A percentile compares a stretch with the other conserved stretches of the same genome.
Conservation (phyloP, 2,888 invertebrate genomes). For the Neoitamus cyanurus region DNA sequence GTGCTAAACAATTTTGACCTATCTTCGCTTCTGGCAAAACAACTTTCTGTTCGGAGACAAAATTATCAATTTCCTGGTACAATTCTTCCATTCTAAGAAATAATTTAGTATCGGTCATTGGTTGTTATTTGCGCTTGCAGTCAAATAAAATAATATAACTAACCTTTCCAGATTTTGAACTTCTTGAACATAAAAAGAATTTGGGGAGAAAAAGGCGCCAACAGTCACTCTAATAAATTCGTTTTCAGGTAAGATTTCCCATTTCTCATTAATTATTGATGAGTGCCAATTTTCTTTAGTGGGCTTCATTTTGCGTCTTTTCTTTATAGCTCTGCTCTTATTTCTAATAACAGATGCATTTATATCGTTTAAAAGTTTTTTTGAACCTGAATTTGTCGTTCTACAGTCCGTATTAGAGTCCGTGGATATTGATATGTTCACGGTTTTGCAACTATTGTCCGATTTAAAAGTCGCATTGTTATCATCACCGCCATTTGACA, state of each 20-base stretch:
- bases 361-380: background rate
- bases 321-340: background rate
- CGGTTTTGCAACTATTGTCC: background rate
- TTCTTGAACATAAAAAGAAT: conserved; percentile 48
- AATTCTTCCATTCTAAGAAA: conserved; percentile 45
- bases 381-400: background rate
- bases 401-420: background rate
- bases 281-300: background rate
- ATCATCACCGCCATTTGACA: background rate
- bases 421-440: background rate
- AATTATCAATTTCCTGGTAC: conserved; percentile 40
- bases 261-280: conserved; percentile 30
- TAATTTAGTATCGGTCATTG: background rate
- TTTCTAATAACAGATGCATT: background rate
- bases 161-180: conserved; percentile 39
- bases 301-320: background rate
- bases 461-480: background rate
- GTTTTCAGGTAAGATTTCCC: conserved; percentile 44
- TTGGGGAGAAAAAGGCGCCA: conserved; percentile 47
- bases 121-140: no score
- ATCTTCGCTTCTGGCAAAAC: conserved; percentile 40
- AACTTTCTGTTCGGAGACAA: background rate
- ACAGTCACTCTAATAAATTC: conserved; percentile 38
- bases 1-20: conserved; percentile 49
- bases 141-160: background rate